phyloP scores from a whole-genome alignment of 2,888 invertebrate genomes.

The Drosophila anomelani region DNA sequence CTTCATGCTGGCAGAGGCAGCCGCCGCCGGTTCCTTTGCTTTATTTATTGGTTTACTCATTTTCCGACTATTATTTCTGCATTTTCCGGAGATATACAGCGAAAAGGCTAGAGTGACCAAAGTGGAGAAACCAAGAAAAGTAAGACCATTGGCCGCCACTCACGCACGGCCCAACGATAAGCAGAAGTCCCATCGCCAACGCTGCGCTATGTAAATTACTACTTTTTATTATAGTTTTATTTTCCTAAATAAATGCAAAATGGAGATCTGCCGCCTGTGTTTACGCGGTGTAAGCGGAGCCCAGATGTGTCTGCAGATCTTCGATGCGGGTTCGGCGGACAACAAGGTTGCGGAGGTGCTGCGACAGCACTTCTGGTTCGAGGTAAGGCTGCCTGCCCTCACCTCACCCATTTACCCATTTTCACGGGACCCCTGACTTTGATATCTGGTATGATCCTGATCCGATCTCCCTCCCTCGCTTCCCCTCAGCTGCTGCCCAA shows the following conservation, averaged over 20 bases:
- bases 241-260: slow-evolving; percentile 38
- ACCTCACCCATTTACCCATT: slow-evolving; percentile 16
- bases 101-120: slow-evolving; percentile 2
- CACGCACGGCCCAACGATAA: slow-evolving; percentile 15
- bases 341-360: slow-evolving; percentile 77
- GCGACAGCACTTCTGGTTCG: slow-evolving; percentile 83
- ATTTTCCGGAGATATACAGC: slow-evolving; percentile 19
- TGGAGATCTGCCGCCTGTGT: slow-evolving; percentile 81
- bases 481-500: slow-evolving; percentile 70
- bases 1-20: slow-evolving; percentile 51
- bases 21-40: slow-evolving; percentile 13
- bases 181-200: slow-evolving; percentile 26
- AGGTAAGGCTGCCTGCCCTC: slow-evolving; percentile 62
- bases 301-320: slow-evolving; percentile 78
- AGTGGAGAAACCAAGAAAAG: background rate
- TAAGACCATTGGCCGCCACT: background rate
- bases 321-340: slow-evolving; percentile 58
- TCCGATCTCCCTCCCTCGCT: no score
- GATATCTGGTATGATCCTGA: slow-evolving; percentile 2
- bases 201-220: slow-evolving; percentile 47
- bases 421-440: slow-evolving; percentile 2
- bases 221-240: slow-evolving; percentile 36
- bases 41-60: slow-evolving; percentile 26
- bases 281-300: slow-evolving; percentile 73
- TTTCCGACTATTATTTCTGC: slow-evolving; percentile 6